A percentile compares a stretch with the other conserved stretches of the same genome.
Conservation (phyloP, 2,797 vertebrate genomes). For the Passerculus sandwichensis region DNA sequence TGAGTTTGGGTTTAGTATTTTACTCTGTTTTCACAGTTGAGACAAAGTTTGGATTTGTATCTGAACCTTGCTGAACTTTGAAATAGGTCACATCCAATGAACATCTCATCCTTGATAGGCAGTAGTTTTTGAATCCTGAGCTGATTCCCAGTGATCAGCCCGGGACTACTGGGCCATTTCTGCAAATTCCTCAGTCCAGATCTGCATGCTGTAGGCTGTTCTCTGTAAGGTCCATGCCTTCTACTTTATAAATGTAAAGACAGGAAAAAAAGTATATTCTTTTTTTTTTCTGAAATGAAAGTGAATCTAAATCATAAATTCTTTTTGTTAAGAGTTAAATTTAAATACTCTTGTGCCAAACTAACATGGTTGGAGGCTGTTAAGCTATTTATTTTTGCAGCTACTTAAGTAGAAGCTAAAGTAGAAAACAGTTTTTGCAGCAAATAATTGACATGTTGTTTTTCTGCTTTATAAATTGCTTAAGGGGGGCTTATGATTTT, state of each 20-base stretch:
- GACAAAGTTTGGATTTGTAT: background rate
- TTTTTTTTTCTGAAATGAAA: background rate
- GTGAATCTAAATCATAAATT: background rate
- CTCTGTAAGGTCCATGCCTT: background rate
- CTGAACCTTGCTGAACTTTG: background rate
- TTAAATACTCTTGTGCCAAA: background rate
- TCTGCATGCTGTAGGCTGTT: background rate
- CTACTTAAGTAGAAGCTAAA: background rate
- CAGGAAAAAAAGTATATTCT: background rate
- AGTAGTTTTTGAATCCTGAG: background rate
- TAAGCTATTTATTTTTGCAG: constrained; percentile 1
- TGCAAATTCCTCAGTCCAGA: background rate
- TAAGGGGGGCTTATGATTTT: background rate
- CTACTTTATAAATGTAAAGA: background rate
- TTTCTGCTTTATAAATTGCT: constrained; percentile 22
- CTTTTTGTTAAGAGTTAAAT: background rate
- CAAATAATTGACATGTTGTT: background rate
- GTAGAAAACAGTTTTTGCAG: background rate
- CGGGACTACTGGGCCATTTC: background rate
- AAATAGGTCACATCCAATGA: background rate
- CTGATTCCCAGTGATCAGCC: background rate
- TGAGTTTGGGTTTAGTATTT: background rate
- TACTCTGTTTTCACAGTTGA: background rate
- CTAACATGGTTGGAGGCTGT: background rate
- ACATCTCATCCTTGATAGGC: background rate